phyloP scores from a whole-genome alignment of 2,113 vertebrate species.

The Paratilapia polleni region DNA sequence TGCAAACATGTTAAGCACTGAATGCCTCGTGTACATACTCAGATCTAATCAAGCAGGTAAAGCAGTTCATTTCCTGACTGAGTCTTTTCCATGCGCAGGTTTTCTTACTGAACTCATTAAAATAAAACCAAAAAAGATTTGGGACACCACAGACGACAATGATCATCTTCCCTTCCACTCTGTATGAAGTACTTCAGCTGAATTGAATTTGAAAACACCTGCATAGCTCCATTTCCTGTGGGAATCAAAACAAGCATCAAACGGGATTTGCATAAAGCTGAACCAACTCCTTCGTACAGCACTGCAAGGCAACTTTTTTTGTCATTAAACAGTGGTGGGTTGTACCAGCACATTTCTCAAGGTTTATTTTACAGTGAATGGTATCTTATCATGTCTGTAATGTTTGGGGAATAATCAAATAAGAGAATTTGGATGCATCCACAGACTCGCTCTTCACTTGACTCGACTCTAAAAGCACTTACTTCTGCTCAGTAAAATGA shows the following conservation, averaged over 20 bases:
- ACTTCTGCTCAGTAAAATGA: not conserved
- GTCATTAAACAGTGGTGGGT: not conserved
- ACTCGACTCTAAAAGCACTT: not conserved
- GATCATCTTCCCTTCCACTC: rapidly evolving
- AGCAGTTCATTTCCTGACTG: not conserved
- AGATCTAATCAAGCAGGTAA: not conserved
- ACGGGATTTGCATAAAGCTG: not conserved
- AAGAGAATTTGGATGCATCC: not conserved
- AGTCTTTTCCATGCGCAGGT: not conserved
- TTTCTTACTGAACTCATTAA: not conserved
- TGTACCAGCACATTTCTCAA: not conserved
- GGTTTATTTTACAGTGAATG: not conserved
- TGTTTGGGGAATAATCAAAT: not conserved
- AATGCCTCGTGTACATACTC: not conserved
- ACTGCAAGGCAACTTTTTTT: not conserved
- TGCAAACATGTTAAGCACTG: not conserved
- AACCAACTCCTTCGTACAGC: not conserved
- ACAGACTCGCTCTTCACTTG: not conserved
- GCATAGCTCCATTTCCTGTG: not conserved
- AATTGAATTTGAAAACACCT: conserved; percentile 3
- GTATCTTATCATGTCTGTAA: not conserved
- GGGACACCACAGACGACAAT: not conserved
- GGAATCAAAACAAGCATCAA: not conserved
- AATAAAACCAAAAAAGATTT: not conserved
- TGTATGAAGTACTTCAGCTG: not conserved